These are phyloP conservation scores for Branchinecta lynchi DNA, from an alignment of 1,140 invertebrate genomes.

Conservation along the genomic window DNA sequence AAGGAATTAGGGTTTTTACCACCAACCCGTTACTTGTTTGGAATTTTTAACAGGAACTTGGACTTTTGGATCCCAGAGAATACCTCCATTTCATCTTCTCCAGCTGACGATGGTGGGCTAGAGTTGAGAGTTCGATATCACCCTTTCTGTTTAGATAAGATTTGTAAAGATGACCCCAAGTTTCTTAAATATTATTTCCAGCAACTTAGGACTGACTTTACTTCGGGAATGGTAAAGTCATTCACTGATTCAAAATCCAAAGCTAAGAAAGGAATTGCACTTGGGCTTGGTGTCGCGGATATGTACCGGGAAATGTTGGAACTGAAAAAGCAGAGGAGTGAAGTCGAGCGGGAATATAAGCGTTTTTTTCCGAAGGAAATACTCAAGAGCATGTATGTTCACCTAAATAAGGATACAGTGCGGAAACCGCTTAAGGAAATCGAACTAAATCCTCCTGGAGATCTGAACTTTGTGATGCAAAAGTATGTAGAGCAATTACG, in stretches of 20 bases:
- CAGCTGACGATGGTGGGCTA: not conserved
- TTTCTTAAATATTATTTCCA: not conserved
- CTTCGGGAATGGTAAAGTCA: not conserved
- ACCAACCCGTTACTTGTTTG: not conserved
- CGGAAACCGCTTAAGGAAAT: not conserved
- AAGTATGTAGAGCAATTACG: not conserved
- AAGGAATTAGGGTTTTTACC: not conserved
- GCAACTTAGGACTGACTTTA: not conserved
- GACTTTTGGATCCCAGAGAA: not conserved
- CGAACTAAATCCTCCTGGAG: not conserved
- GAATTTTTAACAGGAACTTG: not conserved
- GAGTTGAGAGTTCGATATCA: not conserved
- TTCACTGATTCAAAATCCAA: not conserved
- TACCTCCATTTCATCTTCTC: not conserved
- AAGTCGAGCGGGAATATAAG: not conserved
- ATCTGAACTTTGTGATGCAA: not conserved
- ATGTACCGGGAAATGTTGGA: conserved; percentile 1
- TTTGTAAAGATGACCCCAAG: not conserved
- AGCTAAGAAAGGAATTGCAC: not conserved
- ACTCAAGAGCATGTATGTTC: not conserved
- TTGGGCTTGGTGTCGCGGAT: not conserved
- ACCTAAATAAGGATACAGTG: not conserved
- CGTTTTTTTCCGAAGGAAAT: not conserved
- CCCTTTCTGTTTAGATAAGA: not conserved
- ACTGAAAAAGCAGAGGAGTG: not conserved